These are phyloP conservation scores for Charina bottae DNA, from an alignment of 2,113 vertebrate genomes.

Conservation along the genomic window DNA sequence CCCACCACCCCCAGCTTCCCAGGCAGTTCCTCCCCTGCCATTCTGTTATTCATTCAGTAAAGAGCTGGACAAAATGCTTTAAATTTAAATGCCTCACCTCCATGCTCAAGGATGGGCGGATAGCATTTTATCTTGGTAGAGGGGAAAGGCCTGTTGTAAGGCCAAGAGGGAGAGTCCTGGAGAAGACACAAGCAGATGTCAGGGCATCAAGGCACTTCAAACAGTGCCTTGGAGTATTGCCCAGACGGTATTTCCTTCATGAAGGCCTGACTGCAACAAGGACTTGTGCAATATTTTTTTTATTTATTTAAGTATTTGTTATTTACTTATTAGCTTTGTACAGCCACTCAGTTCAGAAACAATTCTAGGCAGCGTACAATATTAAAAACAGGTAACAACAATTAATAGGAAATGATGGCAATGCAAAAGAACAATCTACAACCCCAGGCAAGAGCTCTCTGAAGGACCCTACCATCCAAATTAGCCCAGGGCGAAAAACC, in stretches of 20 bases:
- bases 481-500: too few relatives aligned
- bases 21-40: neutral
- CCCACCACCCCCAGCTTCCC: too few relatives aligned
- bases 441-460: too few relatives aligned
- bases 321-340: too few relatives aligned
- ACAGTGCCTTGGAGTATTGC: neutral
- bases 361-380: too few relatives aligned
- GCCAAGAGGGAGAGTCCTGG: neutral
- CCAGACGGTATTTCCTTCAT: neutral
- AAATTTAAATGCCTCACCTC: neutral
- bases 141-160: neutral
- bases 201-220: neutral
- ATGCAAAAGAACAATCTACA: too few relatives aligned
- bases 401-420: too few relatives aligned
- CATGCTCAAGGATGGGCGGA: neutral
- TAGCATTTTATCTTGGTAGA: neutral
- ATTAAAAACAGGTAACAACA: too few relatives aligned
- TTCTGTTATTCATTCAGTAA: neutral
- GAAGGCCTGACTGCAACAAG: neutral
- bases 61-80: neutral
- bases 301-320: too few relatives aligned
- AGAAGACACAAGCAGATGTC: neutral
- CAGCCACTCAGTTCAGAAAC: too few relatives aligned
- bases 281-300: too few relatives aligned
- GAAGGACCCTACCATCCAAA: too few relatives aligned